Percentiles rank a stretch among this genome's conserved stretches.
Evolutionary conservation across 2,113 vertebrate species (phyloP).

Genomic region (Nanger granti): DNA sequence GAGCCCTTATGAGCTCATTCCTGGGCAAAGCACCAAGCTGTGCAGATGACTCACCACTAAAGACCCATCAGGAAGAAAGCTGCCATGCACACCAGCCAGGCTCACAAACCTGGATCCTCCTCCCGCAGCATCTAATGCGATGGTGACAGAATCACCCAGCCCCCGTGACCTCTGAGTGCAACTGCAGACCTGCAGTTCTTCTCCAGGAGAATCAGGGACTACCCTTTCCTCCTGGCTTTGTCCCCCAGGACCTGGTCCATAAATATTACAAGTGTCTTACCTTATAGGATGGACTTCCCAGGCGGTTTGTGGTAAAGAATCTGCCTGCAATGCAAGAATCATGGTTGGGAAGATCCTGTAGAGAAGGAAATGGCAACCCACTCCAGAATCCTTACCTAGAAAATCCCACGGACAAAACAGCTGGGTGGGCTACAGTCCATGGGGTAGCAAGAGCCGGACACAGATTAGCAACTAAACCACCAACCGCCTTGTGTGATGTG

Average conservation of each 20-base stretch:
- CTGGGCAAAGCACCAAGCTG: conserved; percentile 1
- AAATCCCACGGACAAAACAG: neutral
- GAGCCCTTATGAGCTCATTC: conserved; percentile 10
- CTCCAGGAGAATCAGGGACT: neutral
- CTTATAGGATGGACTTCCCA: neutral
- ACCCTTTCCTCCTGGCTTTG: neutral
- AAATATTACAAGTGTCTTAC: neutral
- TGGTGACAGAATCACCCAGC: neutral
- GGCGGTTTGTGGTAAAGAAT: neutral
- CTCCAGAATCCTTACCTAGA: neutral
- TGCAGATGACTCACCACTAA: neutral
- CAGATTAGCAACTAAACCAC: neutral
- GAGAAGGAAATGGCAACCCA: neutral
- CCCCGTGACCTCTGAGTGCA: neutral
- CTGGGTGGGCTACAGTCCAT: neutral
- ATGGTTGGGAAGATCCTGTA: neutral
- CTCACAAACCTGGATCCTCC: neutral
- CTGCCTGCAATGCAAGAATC: neutral
- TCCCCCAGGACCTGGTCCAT: neutral
- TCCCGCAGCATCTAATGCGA: neutral
- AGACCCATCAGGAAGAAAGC: neutral
- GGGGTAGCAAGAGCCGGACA: neutral
- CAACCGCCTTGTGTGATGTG: neutral
- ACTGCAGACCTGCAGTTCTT: neutral
- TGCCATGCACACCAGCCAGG: neutral